Conservation (phyloP, 37 sponge, comb jelly and placozoan genomes). For the Halisarca cf. caerulea region DNA sequence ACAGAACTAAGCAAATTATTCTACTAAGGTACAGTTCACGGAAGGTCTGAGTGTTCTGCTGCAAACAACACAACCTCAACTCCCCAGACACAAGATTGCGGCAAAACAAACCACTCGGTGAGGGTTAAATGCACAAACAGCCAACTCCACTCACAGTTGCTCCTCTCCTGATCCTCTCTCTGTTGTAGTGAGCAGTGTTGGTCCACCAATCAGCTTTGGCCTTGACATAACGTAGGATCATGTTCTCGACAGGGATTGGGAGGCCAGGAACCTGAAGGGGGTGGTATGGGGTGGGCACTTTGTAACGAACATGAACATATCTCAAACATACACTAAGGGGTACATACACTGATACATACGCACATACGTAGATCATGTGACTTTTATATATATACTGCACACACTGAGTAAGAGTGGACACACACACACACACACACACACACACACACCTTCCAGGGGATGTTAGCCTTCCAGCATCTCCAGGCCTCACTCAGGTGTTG, state of each 20-base stretch:
- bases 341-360: not conserved
- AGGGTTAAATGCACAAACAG: too few relatives aligned
- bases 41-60: too few relatives aligned
- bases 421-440: conserved; percentile 9
- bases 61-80: too few relatives aligned
- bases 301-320: not conserved
- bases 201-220: conserved; percentile 99
- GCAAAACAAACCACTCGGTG: too few relatives aligned
- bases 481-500: conserved; percentile 99
- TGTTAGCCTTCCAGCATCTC: conserved; percentile 99
- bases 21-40: too few relatives aligned
- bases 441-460: conserved; percentile 91
- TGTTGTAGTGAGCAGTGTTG: conserved; percentile 98
- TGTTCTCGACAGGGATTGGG: conserved; percentile 98
- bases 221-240: conserved; percentile 99
- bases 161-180: conserved; percentile 96
- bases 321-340: not conserved
- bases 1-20: too few relatives aligned
- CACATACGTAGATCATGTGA: not conserved
- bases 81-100: too few relatives aligned
- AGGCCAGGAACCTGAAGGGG: conserved; percentile 88
- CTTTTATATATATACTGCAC: not conserved
- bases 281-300: not conserved
- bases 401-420: too few relatives aligned
- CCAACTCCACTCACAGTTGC: conserved; percentile 73